Evolutionary conservation across 2,113 vertebrate genomes (phyloP).

Genomic region (Campylomormyrus numenius): DNA sequence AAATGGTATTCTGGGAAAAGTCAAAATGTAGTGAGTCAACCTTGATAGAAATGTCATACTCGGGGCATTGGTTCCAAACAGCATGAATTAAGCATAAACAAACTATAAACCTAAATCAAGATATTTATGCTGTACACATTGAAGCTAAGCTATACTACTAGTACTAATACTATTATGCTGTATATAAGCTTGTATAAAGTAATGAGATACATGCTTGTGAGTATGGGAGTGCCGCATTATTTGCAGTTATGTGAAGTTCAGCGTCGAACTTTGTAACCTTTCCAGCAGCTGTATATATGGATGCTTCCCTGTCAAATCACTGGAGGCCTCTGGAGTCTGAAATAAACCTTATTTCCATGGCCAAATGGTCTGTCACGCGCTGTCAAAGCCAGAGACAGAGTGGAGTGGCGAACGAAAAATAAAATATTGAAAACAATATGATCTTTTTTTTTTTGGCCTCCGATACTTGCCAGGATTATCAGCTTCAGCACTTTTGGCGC

Average conservation of each 20-base stretch:
- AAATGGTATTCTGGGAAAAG: background rate
- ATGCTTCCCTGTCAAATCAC: background rate
- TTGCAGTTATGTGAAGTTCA: background rate
- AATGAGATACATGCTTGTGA: background rate
- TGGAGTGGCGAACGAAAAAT: conserved; percentile 37
- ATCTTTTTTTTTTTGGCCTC: background rate
- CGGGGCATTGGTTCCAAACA: background rate
- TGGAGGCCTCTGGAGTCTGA: conserved; percentile 25
- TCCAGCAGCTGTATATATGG: background rate
- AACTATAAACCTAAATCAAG: background rate
- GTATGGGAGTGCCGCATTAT: background rate
- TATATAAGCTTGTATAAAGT: background rate
- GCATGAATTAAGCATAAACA: background rate
- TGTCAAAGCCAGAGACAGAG: conserved; percentile 49
- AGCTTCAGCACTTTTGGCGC: background rate
- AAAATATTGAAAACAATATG: conserved; percentile 2
- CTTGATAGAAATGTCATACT: background rate
- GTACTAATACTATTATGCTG: background rate
- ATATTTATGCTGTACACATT: background rate
- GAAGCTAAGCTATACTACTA: background rate
- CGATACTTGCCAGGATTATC: background rate
- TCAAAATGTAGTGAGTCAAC: background rate
- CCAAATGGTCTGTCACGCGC: conserved; percentile 43
- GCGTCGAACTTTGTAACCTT: background rate
- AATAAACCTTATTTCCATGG: conserved; percentile 43